Conservation (phyloP, 2,888 invertebrate genomes). For the Criorhina ranunculi region DNA sequence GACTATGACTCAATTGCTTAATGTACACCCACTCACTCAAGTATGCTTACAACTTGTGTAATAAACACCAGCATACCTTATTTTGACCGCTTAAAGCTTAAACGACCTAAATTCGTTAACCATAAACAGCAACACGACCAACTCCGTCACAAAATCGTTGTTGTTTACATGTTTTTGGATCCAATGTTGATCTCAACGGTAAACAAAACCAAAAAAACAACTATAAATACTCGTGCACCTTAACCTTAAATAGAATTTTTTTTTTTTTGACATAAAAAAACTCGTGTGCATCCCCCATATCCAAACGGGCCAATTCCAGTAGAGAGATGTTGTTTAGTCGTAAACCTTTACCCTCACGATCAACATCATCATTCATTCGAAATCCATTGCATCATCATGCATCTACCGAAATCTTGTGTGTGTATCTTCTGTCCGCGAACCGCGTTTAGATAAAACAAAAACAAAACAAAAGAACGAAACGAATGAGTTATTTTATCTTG, state of each 20-base stretch:
- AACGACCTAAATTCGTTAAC: conserved; percentile 5
- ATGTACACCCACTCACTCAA: too few relatives aligned
- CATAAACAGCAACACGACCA: conserved; percentile 9
- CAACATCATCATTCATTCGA: conserved; percentile 71
- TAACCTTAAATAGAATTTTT: conserved; percentile 48
- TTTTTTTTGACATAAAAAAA: too few relatives aligned
- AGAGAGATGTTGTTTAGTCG: conserved; percentile 67
- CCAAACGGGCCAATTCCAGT: conserved; percentile 57
- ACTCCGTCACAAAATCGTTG: too few relatives aligned
- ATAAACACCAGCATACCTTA: background rate
- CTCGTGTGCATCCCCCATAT: conserved; percentile 14
- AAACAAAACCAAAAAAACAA: conserved; percentile 44
- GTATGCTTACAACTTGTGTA: too few relatives aligned
- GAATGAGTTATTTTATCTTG: conserved; percentile 67
- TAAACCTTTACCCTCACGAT: conserved; percentile 66
- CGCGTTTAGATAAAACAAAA: conserved; percentile 42
- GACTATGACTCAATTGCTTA: too few relatives aligned
- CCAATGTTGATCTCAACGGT: background rate
- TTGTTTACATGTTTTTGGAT: conserved; percentile 24
- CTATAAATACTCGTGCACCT: conserved; percentile 22
- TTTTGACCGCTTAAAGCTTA: background rate
- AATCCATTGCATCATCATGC: conserved; percentile 73
- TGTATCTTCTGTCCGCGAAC: conserved; percentile 52
- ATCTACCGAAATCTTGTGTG: conserved; percentile 70
- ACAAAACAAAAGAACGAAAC: conserved; percentile 61